These are phyloP conservation scores for Nudaria mundana DNA, from an alignment of 2,888 invertebrate genomes.

Conservation along the genomic window DNA sequence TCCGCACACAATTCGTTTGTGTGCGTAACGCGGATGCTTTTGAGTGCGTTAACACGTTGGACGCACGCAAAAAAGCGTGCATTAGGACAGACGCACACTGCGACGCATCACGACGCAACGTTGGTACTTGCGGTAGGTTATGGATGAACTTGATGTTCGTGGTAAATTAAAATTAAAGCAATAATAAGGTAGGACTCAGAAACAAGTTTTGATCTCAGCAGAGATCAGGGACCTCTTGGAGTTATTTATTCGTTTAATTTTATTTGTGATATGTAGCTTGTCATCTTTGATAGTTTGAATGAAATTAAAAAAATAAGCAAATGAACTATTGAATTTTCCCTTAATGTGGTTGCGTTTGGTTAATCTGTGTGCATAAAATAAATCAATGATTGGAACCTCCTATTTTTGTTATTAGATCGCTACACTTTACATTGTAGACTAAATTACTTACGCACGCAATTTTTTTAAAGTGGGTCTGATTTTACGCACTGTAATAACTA, in stretches of 20 bases:
- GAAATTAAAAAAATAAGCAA: not conserved
- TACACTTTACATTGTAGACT: conserved; percentile 39
- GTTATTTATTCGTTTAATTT: too few relatives aligned
- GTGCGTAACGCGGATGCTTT: conserved; percentile 55
- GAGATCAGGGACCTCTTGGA: not conserved
- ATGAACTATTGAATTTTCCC: too few relatives aligned
- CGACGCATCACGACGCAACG: conserved; percentile 15
- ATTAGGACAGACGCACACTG: conserved; percentile 31
- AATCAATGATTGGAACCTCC: conserved; percentile 32
- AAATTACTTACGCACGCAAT: conserved; percentile 40
- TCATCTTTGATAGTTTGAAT: too few relatives aligned
- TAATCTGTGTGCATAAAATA: conserved; percentile 31
- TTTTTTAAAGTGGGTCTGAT: conserved; percentile 26
- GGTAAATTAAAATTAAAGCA: conserved; percentile 6
- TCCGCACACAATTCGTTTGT: conserved; percentile 39
- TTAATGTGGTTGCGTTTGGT: conserved; percentile 30
- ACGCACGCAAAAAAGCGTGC: conserved; percentile 43
- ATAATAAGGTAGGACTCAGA: not conserved
- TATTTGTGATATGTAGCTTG: too few relatives aligned
- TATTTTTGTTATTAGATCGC: conserved; percentile 62
- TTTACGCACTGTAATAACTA: conserved; percentile 13
- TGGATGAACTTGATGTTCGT: conserved; percentile 13
- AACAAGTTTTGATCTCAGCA: not conserved
- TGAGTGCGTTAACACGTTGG: conserved; percentile 59
- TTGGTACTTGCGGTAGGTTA: conserved; percentile 31